These are phyloP conservation scores for Archilochus colubris DNA, from an alignment of 2,113 vertebrate species.

Conservation along the genomic window DNA sequence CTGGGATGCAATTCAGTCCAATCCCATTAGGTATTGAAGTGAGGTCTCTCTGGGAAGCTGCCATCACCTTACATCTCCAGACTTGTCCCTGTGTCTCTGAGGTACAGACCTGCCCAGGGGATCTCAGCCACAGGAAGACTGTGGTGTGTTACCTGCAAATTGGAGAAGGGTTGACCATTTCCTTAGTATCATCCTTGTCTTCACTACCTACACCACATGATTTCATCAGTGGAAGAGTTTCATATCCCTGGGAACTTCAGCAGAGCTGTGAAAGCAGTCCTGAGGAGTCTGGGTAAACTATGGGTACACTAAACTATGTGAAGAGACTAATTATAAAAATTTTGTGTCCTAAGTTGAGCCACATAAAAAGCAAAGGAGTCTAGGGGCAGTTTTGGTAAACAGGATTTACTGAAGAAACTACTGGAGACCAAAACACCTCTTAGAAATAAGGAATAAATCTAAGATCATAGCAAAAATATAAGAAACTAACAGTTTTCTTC, in stretches of 20 bases:
- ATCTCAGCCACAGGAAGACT: not conserved
- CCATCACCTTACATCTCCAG: not conserved
- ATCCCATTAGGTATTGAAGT: not conserved
- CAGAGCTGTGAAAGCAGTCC: not conserved
- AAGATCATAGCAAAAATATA: not conserved
- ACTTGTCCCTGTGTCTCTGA: not conserved
- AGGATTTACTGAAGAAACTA: not conserved
- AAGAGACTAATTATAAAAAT: not conserved
- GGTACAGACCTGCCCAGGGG: not conserved
- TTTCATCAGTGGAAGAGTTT: not conserved
- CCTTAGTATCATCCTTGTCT: not conserved
- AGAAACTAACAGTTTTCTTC: not conserved
- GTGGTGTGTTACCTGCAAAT: not conserved
- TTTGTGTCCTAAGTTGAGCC: not conserved
- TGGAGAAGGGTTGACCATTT: not conserved
- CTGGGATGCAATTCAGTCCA: fast-evolving
- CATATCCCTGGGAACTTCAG: not conserved
- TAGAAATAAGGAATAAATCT: not conserved
- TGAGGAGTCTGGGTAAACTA: not conserved
- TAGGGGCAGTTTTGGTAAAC: not conserved
- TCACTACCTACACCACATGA: not conserved
- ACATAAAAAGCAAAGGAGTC: not conserved
- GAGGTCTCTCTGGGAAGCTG: not conserved
- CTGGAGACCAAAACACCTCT: not conserved
- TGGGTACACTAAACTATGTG: not conserved